A percentile compares a stretch with the other conserved stretches of the same genome.
Evolutionary conservation across 2,888 invertebrate species (phyloP).

Genomic region (Erynnis tages): DNA sequence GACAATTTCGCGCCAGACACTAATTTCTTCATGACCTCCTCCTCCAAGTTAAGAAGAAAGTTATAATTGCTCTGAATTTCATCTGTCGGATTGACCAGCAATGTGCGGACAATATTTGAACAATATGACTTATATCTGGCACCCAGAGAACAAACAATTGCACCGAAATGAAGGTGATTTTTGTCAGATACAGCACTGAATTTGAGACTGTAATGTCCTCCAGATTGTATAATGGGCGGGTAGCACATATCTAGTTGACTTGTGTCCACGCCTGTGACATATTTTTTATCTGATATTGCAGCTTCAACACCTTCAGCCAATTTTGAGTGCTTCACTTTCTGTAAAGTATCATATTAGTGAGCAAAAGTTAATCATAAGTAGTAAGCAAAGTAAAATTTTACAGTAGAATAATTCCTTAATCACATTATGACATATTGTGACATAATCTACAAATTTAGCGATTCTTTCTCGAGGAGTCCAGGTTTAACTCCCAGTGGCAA

Average conservation of each 20-base stretch:
- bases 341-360: conserved; percentile 32
- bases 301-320: conserved; percentile 97
- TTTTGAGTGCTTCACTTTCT: conserved; percentile 98
- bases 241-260: conserved; percentile 98
- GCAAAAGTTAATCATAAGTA: no score
- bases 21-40: conserved; percentile 92
- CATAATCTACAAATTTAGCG: no score
- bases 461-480: no score
- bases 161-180: conserved; percentile 96
- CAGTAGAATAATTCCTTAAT: no score
- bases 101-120: conserved; percentile 97
- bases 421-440: no score
- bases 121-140: conserved; percentile 98
- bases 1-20: conserved; percentile 91
- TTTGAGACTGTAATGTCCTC: conserved; percentile 98
- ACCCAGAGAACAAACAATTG: conserved; percentile 97
- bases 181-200: conserved; percentile 98
- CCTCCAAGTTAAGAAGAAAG: conserved; percentile 93
- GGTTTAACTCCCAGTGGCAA: no score
- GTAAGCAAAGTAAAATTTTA: no score
- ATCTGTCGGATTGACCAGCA: conserved; percentile 96
- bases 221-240: conserved; percentile 99
- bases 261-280: conserved; percentile 94
- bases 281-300: conserved; percentile 97
- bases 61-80: conserved; percentile 93